These are phyloP conservation scores for Cylas formicarius DNA, from an alignment of 1,140 invertebrate species.

Conservation along the genomic window DNA sequence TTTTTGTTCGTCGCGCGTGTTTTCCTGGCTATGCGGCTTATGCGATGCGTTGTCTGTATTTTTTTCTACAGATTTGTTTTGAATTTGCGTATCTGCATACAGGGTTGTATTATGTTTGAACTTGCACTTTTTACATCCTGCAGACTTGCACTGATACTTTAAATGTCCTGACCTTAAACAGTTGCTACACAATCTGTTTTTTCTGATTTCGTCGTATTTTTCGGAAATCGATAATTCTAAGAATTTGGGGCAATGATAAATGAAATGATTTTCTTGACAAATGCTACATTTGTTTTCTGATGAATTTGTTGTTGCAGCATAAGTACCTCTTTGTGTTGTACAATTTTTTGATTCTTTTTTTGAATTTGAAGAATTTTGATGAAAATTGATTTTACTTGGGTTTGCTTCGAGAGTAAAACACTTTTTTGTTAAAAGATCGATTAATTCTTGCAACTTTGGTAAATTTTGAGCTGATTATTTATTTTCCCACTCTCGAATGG, in stretches of 20 bases:
- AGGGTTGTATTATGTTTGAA: slow-evolving; percentile 18
- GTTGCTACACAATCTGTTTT: slow-evolving; percentile 5
- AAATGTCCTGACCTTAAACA: slow-evolving; percentile 14
- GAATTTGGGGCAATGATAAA: slow-evolving; percentile 9
- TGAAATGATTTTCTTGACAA: slow-evolving; percentile 3
- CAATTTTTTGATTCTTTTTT: too few relatives aligned
- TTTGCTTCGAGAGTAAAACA: slow-evolving; percentile 6
- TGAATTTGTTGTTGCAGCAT: background rate
- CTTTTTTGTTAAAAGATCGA: slow-evolving; percentile 15
- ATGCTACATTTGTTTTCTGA: background rate
- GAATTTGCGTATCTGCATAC: slow-evolving; percentile 6
- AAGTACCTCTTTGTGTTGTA: background rate
- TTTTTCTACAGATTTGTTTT: background rate
- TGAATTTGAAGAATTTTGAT: too few relatives aligned
- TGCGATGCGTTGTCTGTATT: background rate
- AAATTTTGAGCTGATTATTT: slow-evolving; percentile 7
- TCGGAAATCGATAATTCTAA: slow-evolving; percentile 3
- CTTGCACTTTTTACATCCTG: too few relatives aligned
- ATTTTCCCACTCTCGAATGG: slow-evolving; percentile 10
- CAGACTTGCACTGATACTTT: too few relatives aligned
- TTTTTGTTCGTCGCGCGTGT: too few relatives aligned
- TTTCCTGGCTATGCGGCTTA: background rate
- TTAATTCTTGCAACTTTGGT: slow-evolving; percentile 6
- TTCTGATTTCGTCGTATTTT: slow-evolving; percentile 1
- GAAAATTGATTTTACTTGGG: background rate